Conservation (phyloP, 1,140 invertebrate genomes). For the Dolichoris vasculosae region DNA sequence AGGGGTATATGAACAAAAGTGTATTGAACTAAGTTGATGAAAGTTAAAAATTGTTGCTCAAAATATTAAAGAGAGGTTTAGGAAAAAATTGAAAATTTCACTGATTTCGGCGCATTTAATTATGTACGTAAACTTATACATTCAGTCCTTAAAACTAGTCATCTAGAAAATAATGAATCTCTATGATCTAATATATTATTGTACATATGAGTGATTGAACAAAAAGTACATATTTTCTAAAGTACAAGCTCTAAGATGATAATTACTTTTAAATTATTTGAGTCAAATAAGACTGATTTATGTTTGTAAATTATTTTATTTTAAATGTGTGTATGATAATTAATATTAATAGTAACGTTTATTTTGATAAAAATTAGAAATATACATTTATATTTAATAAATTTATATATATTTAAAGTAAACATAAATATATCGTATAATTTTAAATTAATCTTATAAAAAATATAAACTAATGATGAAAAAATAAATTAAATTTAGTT, state of each 20-base stretch:
- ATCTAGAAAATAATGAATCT: slow-evolving; percentile 52
- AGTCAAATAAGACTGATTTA: slow-evolving; percentile 49
- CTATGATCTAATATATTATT: slow-evolving; percentile 48
- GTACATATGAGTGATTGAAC: slow-evolving; percentile 44
- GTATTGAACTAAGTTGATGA: slow-evolving; percentile 18
- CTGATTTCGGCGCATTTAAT: slow-evolving; percentile 50
- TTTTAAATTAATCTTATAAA: slow-evolving; percentile 1
- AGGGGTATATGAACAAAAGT: slow-evolving; percentile 14
- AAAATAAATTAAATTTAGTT: slow-evolving; percentile 21
- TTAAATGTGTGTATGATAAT: slow-evolving; percentile 12
- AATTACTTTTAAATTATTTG: slow-evolving; percentile 21
- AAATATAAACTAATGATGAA: slow-evolving; percentile 6
- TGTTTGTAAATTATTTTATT: slow-evolving; percentile 39
- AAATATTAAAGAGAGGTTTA: slow-evolving; percentile 55
- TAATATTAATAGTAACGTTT: neutral
- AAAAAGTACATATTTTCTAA: slow-evolving; percentile 37
- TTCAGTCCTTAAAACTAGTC: slow-evolving; percentile 60
- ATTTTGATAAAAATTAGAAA: slow-evolving; percentile 1
- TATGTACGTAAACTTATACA: slow-evolving; percentile 56
- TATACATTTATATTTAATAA: neutral
- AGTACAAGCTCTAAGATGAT: slow-evolving; percentile 18
- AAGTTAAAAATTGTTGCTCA: slow-evolving; percentile 34
- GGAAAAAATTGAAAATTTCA: slow-evolving; percentile 49
- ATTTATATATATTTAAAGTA: neutral
- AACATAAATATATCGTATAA: neutral